Evolutionary conservation across 1,140 invertebrate species (phyloP).

Genomic region (Polypedilum pembai): DNA sequence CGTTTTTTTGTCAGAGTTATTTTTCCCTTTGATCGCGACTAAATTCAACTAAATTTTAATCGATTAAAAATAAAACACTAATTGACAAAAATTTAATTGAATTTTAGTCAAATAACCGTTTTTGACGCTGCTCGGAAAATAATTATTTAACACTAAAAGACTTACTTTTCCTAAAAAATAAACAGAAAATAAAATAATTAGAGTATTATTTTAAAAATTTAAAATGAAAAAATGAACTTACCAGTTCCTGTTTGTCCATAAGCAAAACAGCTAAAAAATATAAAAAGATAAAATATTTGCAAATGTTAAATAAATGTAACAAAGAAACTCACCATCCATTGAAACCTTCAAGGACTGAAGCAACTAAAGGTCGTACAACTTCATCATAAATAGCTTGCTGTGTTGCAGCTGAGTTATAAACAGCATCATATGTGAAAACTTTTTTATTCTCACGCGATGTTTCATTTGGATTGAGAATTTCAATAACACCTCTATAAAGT

Average conservation of each 20-base stretch:
- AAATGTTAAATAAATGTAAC: not conserved
- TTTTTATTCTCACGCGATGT: slow-evolving; percentile 52
- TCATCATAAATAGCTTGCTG: slow-evolving; percentile 95
- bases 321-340: slow-evolving; percentile 67
- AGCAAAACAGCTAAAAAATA: slow-evolving; percentile 66
- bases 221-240: too few species aligned
- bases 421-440: slow-evolving; percentile 88
- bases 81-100: too few species aligned
- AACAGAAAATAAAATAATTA: too few species aligned
- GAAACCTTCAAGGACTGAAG: slow-evolving; percentile 90
- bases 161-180: not conserved
- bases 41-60: too few species aligned
- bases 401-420: slow-evolving; percentile 77
- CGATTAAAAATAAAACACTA: too few species aligned
- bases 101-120: too few species aligned
- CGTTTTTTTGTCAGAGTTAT: too few species aligned
- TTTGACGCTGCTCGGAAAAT: too few species aligned
- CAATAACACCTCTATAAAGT: slow-evolving; percentile 58
- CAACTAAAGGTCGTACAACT: slow-evolving; percentile 81
- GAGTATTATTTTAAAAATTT: too few species aligned
- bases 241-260: slow-evolving; percentile 94
- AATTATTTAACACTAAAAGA: too few species aligned
- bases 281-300: not conserved
- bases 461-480: slow-evolving; percentile 55
- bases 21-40: too few species aligned